These are phyloP conservation scores for Channallabes apus DNA, from an alignment of 2,797 vertebrate genomes.

Conservation along the genomic window DNA sequence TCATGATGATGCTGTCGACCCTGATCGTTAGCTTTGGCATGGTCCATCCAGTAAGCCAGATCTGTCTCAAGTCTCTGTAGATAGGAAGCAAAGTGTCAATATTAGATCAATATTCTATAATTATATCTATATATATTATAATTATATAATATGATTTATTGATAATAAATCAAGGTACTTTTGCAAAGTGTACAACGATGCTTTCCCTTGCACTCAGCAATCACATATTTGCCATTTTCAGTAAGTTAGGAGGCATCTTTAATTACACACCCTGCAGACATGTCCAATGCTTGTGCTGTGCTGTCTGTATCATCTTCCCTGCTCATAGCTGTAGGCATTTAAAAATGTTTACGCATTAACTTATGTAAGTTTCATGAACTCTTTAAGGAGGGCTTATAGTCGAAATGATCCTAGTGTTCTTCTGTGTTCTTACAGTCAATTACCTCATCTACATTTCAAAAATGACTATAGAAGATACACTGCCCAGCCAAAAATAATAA, in stretches of 20 bases:
- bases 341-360: neutral
- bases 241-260: neutral
- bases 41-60: constrained; percentile 78
- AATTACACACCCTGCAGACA: neutral
- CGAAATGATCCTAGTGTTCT: neutral
- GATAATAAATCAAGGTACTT: too few species aligned
- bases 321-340: neutral
- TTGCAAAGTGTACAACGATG: neutral
- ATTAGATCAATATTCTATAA: too few species aligned
- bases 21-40: constrained; percentile 70
- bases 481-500: too few species aligned
- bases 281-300: neutral
- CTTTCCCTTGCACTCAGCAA: neutral
- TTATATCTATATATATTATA: too few species aligned
- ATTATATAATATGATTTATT: too few species aligned
- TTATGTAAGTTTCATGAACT: neutral
- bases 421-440: neutral
- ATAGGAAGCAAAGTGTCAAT: neutral
- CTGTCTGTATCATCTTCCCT: neutral
- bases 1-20: constrained; percentile 80
- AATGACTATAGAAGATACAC: neutral
- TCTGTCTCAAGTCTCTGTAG: constrained; percentile 84
- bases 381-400: neutral
- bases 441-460: neutral
- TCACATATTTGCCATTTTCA: neutral